Base-by-base conservation (phyloP, 2,113 vertebrate genomes). In the Sisor rabdophorus region DNA sequence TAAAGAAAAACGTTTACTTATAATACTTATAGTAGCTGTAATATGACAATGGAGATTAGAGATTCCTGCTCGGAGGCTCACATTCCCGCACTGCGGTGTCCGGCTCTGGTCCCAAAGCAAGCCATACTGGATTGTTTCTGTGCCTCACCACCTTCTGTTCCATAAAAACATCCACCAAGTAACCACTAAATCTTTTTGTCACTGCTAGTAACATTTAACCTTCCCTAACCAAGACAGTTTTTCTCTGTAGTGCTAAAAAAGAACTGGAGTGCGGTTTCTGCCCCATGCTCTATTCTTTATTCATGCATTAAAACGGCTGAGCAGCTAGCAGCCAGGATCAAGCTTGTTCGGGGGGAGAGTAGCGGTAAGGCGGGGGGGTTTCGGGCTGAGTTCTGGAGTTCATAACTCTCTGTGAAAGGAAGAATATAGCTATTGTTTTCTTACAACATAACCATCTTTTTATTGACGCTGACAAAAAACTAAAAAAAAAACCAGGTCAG, bases 371-470 rank as follows among this genome's bases (percentile, higher is more conserved):
- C 36, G 55, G 82, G 72, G 58, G 32, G 32, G 32, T 61, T 16
- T 24, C 36, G 53, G 74, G 74, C 22, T 28, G 50, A 69, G 80
- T 79, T 84, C 82, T 81, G 88, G 91, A 91, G 93, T 94, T 95
- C 91, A 92, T 91, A 89, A 91, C 93, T 91, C 88, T 92, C 89
- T 94, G 93, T 92, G 88, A 88, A 91, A 88, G 83, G 89, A 88
- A 95, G 94, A 95, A 96, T 95, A 91, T 88, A 88, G 81, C 88
- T 92, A 94, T 95, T 96, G 94, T 96, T 88, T 86, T 87, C 87
- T 50, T 86, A 90, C 90, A 91, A 91, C 89, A 92, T 93, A 94
- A 89, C 91, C 82, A 79, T 91, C 91, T 88, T 65, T 86, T 91
- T 82, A 81, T 76, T 74, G 87, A 83, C 52, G 16, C 89, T 87